Conservation (phyloP, 2,888 invertebrate species). For the Diarsia dahlii region DNA sequence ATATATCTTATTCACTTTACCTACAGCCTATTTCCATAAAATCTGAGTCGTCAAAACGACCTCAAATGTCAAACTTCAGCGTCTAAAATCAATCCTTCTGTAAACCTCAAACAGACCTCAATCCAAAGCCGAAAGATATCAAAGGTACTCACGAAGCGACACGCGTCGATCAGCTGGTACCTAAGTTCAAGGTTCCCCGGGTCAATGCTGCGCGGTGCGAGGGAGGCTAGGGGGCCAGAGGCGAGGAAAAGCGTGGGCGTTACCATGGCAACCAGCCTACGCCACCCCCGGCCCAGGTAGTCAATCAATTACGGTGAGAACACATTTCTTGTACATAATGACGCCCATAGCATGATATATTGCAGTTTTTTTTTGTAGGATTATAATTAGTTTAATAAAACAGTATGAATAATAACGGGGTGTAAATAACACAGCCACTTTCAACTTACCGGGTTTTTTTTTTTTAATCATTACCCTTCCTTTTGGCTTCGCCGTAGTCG, state of each 20-base stretch:
- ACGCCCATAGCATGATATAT: slow-evolving; percentile 42
- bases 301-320: slow-evolving; percentile 85
- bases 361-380: slow-evolving; percentile 38
- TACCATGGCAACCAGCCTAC: slow-evolving; percentile 86
- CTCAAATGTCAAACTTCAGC: slow-evolving; percentile 3
- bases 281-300: slow-evolving; percentile 85
- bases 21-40: neutral
- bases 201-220: slow-evolving; percentile 80
- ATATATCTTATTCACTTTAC: neutral
- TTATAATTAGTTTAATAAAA: neutral
- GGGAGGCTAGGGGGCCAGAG: slow-evolving; percentile 44
- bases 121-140: slow-evolving; percentile 42
- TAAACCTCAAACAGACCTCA: slow-evolving; percentile 23
- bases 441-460: neutral
- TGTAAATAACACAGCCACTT: neutral
- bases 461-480: too few relatives aligned
- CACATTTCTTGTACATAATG: slow-evolving; percentile 72
- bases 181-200: slow-evolving; percentile 87
- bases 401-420: neutral
- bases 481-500: too few relatives aligned
- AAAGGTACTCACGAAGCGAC: slow-evolving; percentile 51
- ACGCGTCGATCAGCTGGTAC: slow-evolving; percentile 83
- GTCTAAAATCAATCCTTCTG: neutral
- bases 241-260: slow-evolving; percentile 81
- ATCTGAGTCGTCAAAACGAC: neutral